phyloP scores from a whole-genome alignment of 1,140 invertebrate species.

The Plutomurus gul region DNA sequence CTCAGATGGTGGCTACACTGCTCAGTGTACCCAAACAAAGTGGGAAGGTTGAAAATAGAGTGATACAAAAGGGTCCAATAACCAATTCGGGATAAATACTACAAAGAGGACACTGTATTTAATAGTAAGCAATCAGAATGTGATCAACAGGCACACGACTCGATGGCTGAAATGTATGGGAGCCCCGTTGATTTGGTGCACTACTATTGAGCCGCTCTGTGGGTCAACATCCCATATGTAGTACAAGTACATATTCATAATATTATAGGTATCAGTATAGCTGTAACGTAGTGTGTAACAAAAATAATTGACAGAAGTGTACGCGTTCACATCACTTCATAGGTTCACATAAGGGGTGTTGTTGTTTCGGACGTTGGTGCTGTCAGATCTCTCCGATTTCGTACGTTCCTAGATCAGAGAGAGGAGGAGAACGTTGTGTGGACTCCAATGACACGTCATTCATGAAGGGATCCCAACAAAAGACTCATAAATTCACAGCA shows the following conservation, averaged over 20 bases:
- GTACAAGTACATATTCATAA: too few relatives aligned
- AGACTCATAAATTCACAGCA: slow-evolving; percentile 22
- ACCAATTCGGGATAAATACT: neutral
- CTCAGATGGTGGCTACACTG: neutral
- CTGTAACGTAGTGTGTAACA: too few relatives aligned
- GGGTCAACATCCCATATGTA: too few relatives aligned
- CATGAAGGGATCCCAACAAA: slow-evolving; percentile 31
- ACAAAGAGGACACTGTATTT: neutral
- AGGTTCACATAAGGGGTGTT: too few relatives aligned
- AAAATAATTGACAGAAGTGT: too few relatives aligned
- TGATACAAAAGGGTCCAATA: slow-evolving; percentile 1
- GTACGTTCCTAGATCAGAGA: too few relatives aligned
- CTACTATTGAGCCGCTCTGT: too few relatives aligned
- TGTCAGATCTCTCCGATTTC: too few relatives aligned
- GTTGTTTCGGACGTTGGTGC: too few relatives aligned
- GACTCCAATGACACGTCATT: slow-evolving; percentile 28
- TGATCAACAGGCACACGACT: slow-evolving; percentile 38
- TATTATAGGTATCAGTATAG: too few relatives aligned
- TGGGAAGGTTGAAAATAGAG: neutral
- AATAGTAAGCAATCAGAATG: neutral
- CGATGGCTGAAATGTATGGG: neutral
- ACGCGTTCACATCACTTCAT: too few relatives aligned
- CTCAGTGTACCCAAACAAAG: neutral
- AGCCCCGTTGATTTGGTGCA: neutral
- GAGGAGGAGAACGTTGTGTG: too few relatives aligned